Evolutionary conservation across 2,888 invertebrate genomes (phyloP), one percentile per base, ranked within the genome.

Genomic region (Pherbina coryleti): DNA sequence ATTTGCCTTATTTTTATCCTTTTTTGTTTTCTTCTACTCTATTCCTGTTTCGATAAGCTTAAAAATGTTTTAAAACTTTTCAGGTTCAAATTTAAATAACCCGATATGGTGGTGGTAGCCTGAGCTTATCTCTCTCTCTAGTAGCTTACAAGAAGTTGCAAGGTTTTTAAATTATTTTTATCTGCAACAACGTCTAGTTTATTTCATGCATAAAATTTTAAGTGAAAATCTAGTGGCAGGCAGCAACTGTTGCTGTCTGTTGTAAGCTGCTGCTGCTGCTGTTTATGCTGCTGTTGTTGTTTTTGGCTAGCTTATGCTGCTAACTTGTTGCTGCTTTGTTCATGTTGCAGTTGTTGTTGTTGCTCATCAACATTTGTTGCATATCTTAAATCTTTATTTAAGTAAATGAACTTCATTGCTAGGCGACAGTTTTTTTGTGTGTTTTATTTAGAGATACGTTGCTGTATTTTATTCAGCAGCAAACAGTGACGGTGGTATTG

Each of bases 181-280:
- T 74, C 74, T 62, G n/a, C 73, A 22, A 34, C 17, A 28, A 5
- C 74, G 49, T 66, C 67, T 44, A 60, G 25, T 73, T 73, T 73
- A 73, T 73, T 73, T 73, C 60, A 67, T 66, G 75, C 75, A 75
- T 75, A 75, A 75, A 66, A 75, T 66, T 67, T 75, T 51, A 67
- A 75, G 67, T 66, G 51, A 66, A 75, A 75, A 22, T 11, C 28
- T 71, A 34, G 34, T 28, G n/a, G 34, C 28, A 5, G 31, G 28
- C 51, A 51, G 51, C 66, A 64, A 66, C 66, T 53, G 19, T 51
- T 51, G 64, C 22, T 53, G 28, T 7, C 34, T 69, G 53, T 53
- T 70, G 53, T 28, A 22, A 17, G 57, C 28, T n/a, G 28, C 60
- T 44, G 44, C 44, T 60, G 28, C 25, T 28, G 62, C 31, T 73